Conservation (phyloP, 2,888 invertebrate species). For the Eustalomyia histrio region DNA sequence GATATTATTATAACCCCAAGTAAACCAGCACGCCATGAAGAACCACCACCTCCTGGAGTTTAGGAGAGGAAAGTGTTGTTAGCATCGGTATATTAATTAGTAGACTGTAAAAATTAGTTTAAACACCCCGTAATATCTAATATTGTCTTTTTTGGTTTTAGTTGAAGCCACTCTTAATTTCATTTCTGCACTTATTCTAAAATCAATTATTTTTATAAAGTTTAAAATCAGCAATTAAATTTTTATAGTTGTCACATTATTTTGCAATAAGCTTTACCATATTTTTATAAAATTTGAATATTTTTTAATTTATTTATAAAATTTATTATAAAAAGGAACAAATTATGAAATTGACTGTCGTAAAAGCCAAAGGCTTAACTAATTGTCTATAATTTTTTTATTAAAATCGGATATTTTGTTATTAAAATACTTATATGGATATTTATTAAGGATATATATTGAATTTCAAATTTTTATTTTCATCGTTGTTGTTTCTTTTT, state of each 20-base stretch:
- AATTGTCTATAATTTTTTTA: conserved; percentile 26
- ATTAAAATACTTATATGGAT: conserved; percentile 17
- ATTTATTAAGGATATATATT: conserved; percentile 27
- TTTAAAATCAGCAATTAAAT: neutral
- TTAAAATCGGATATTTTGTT: conserved; percentile 50
- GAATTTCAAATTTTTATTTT: conserved; percentile 13
- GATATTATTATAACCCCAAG: conserved; percentile 70
- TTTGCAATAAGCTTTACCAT: neutral
- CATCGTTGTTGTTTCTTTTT: conserved; percentile 8
- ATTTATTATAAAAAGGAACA: conserved; percentile 11
- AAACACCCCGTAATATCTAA: neutral
- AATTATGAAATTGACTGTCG: conserved; percentile 13
- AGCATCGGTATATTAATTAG: neutral
- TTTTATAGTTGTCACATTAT: neutral
- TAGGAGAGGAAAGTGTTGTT: conserved; percentile 50
- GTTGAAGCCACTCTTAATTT: neutral
- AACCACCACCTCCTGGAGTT: conserved; percentile 74
- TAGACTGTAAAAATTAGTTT: conserved; percentile 2
- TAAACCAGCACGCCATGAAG: conserved; percentile 63
- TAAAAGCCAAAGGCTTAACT: conserved; percentile 44
- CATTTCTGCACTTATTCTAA: neutral
- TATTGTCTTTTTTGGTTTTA: neutral
- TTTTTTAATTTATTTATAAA: conserved; percentile 26
- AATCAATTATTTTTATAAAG: neutral
- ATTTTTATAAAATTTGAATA: conserved; percentile 28